These are phyloP conservation scores for Eretmocerus hayati DNA, from an alignment of 2,888 invertebrate species.

Conservation along the genomic window DNA sequence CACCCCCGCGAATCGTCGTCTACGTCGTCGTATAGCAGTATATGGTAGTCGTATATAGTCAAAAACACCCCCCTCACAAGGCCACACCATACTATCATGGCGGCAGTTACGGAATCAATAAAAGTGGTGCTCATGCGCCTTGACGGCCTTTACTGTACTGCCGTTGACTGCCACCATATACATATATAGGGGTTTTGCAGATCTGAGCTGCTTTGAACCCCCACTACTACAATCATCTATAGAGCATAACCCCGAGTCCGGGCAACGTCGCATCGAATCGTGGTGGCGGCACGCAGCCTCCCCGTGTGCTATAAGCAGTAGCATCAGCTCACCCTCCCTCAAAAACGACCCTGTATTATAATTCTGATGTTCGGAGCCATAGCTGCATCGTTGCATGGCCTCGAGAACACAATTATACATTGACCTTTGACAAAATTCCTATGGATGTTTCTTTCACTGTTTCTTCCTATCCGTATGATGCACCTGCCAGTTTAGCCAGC, in stretches of 20 bases:
- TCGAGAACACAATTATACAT: no score
- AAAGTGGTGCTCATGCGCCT: slow-evolving; percentile 49
- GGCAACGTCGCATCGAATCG: slow-evolving; percentile 34
- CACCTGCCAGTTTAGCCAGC: no score
- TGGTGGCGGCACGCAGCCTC: slow-evolving; percentile 30
- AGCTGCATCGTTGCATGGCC: slow-evolving; percentile 35
- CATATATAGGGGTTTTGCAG: slow-evolving; percentile 10
- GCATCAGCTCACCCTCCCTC: slow-evolving; percentile 40
- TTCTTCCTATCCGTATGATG: no score
- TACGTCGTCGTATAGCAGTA: no score
- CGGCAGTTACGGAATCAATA: slow-evolving; percentile 49
- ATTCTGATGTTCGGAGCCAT: no score
- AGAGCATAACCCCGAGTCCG: not conserved
- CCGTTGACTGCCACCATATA: slow-evolving; percentile 25
- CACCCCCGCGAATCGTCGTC: slow-evolving; percentile 28
- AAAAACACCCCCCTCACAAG: no score
- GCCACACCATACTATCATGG: slow-evolving; percentile 42
- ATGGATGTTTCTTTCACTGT: no score
- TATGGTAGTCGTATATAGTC: slow-evolving; percentile 24
- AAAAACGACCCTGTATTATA: no score
- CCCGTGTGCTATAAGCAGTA: no score
- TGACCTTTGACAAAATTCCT: no score
- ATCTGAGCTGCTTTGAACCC: slow-evolving; percentile 14
- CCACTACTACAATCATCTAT: not conserved
- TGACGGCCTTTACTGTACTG: slow-evolving; percentile 37